These are phyloP conservation scores for Linurgus olivaceus DNA, from an alignment of 2,797 vertebrate species.

Conservation along the genomic window DNA sequence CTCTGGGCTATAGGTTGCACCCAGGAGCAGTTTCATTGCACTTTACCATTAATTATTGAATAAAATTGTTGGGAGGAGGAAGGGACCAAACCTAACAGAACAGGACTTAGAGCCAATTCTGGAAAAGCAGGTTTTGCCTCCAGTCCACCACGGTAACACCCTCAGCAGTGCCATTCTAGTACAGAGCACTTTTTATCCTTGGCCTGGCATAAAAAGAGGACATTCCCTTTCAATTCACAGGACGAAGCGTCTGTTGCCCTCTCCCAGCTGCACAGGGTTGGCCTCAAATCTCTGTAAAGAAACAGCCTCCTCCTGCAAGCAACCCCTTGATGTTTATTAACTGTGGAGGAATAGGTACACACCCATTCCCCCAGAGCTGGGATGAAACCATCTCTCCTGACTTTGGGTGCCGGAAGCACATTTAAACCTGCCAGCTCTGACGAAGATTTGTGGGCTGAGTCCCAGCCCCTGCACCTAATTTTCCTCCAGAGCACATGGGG, in stretches of 20 bases:
- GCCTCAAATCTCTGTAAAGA: not conserved
- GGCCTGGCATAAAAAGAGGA: not conserved
- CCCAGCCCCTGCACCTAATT: constrained; percentile 8
- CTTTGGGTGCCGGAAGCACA: not conserved
- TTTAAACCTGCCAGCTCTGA: not conserved
- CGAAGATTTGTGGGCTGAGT: not conserved
- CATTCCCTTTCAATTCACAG: not conserved
- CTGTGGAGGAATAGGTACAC: not conserved
- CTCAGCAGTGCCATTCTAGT: not conserved
- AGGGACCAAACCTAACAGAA: not conserved
- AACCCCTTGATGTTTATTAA: not conserved
- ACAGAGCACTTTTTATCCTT: not conserved
- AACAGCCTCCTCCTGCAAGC: not conserved
- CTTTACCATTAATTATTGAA: not conserved
- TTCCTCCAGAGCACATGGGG: not conserved
- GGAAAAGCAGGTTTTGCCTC: not conserved
- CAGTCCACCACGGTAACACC: not conserved
- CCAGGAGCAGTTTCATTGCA: not conserved
- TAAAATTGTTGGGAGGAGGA: not conserved
- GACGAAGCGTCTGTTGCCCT: not conserved
- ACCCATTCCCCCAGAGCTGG: not conserved
- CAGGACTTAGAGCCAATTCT: not conserved
- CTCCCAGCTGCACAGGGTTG: not conserved
- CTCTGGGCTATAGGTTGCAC: not conserved
- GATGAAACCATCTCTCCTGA: not conserved